A percentile compares a stretch with the other conserved stretches of the same genome.
Evolutionary conservation across 2,113 vertebrate species (phyloP).

Genomic region (Redunca redunca): DNA sequence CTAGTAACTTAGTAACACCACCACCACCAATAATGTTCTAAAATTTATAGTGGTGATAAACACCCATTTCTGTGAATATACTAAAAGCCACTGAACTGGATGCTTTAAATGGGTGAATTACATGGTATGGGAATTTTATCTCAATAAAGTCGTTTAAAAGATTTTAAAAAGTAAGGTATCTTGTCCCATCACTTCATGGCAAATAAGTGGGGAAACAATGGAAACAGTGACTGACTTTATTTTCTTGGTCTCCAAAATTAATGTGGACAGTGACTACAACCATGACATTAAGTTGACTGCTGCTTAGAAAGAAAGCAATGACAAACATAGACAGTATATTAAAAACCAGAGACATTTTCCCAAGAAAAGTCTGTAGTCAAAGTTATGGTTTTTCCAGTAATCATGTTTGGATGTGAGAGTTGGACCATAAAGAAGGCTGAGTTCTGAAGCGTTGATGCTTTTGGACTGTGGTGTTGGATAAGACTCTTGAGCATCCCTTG

Average conservation of each 20-base stretch:
- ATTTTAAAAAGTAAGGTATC: background rate
- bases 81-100: background rate
- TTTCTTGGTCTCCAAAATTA: background rate
- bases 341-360: background rate
- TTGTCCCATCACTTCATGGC: background rate
- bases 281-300: background rate
- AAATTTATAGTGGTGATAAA: background rate
- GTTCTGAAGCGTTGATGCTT: background rate
- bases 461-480: background rate
- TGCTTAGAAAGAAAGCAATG: background rate
- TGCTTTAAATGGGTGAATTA: background rate
- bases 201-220: background rate
- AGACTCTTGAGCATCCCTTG: background rate
- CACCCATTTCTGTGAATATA: background rate
- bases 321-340: background rate
- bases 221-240: background rate
- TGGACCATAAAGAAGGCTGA: background rate
- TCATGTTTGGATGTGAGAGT: background rate
- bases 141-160: background rate
- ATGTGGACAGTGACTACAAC: background rate
- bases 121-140: background rate
- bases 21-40: background rate
- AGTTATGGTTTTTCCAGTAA: background rate
- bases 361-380: background rate
- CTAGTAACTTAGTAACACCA: background rate